These are phyloP conservation scores for Kudoa iwatai DNA, from an alignment of 30 jellyfish, hydroid and myxozoan species.

Conservation along the genomic window DNA sequence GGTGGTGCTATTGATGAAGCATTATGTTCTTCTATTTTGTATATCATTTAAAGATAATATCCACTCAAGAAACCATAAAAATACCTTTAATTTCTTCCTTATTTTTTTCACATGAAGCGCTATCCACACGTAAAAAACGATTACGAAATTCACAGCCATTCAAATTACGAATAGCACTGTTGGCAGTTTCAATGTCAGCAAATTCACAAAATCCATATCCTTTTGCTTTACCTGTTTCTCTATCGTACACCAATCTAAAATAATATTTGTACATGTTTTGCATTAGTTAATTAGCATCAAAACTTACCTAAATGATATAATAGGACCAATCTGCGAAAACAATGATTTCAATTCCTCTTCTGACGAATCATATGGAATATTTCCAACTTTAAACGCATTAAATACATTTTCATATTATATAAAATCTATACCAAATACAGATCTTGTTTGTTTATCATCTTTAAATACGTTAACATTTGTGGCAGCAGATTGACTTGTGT, in stretches of 20 bases:
- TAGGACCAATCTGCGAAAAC: conserved; percentile 91
- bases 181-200: conserved; percentile 78
- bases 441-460: too few relatives aligned
- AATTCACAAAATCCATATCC: conserved; percentile 98
- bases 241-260: conserved; percentile 60
- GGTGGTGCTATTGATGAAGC: too few relatives aligned
- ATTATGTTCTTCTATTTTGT: too few relatives aligned
- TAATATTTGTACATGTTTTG: background rate
- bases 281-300: background rate
- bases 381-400: conserved; percentile 29
- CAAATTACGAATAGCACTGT: conserved; percentile 86
- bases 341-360: conserved; percentile 65
- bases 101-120: conserved; percentile 89
- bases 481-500: too few relatives aligned
- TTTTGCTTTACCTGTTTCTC: conserved; percentile 95
- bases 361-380: conserved; percentile 92
- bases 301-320: conserved; percentile 31
- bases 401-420: background rate
- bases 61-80: background rate
- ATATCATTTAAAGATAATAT: too few relatives aligned
- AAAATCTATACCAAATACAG: conserved; percentile 45
- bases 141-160: conserved; percentile 86
- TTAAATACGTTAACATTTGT: too few relatives aligned
- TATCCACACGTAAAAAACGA: conserved; percentile 56
- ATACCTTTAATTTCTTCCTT: conserved; percentile 63